Base-by-base conservation (phyloP, 2,113 vertebrate genomes). In the Syrrhaptes paradoxus region DNA sequence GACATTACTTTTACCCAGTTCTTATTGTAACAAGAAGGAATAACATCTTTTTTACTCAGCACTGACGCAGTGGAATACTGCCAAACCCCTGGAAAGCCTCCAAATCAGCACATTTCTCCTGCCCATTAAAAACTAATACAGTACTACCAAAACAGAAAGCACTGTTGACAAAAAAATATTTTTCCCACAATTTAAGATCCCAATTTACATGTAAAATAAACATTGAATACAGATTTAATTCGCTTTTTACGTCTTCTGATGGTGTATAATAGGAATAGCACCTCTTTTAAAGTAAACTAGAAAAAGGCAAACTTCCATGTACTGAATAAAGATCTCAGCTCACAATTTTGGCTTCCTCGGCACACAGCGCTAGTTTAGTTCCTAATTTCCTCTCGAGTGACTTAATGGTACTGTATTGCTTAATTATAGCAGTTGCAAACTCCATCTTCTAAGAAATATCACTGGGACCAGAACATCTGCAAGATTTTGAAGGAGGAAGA, bases 371-470 rank as follows among this genome's bases (percentile, higher is more conserved):
- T 97, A 97, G 95, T 98, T 98, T 98, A 97, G 97, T 89, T 98
- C 97, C 97, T 98, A 98, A 98, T 98, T 98, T 98, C 97, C 97
- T 98, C 98, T 98, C 96, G 20, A 97, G 98, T 98, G 98, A 98
- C 98, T 98, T 97, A 98, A 97, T 97, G 74, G 96, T 97, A 96
- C 97, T 93, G 95, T 96, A 97, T 97, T 98, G 98, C 98, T 98
- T 98, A 98, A 98, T 98, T 98, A 98, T 98, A 98, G 95, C 97
- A 97, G 97, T 98, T 97, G 95, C 98, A 97, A 96, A 95, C 97
- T 97, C 93, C 85, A 96, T 97, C 94, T 95, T 96, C 95, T 94
- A 96, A 95, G 98, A 98, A 98, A 90, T 95, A 98, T 97, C 98
- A 97, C 96, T 98, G 95, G 97, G 97, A 97, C 96, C 72, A 97